A percentile compares a stretch with the other conserved stretches of the same genome.
Evolutionary conservation across 2,888 invertebrate species (phyloP).

Genomic region (Halocaridina rubra): DNA sequence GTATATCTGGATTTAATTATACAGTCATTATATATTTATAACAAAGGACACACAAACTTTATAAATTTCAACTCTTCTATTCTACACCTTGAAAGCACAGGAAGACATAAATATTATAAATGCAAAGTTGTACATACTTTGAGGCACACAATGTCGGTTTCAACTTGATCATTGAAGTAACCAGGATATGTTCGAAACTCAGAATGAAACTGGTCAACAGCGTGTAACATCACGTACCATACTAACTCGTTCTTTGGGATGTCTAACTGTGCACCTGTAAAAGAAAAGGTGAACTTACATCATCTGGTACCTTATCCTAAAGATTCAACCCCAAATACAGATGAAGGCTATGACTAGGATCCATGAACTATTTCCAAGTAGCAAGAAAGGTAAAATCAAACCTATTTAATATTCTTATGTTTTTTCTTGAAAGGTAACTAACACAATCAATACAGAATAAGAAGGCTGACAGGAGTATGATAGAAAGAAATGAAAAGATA

Average conservation of each 20-base stretch:
- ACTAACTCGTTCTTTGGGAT: conserved; percentile 88
- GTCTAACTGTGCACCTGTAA: conserved; percentile 78
- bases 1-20: too few species aligned
- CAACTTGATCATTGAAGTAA: conserved; percentile 84
- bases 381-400: background rate
- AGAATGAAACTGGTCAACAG: conserved; percentile 87
- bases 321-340: background rate
- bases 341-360: background rate
- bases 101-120: too few species aligned
- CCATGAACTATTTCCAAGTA: background rate
- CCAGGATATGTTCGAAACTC: conserved; percentile 93
- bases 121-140: conserved; percentile 74
- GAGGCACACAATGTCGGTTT: conserved; percentile 88
- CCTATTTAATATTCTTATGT: background rate
- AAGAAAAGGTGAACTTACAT: conserved; percentile 64
- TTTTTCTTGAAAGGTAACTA: background rate
- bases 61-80: too few species aligned
- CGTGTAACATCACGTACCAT: conserved; percentile 89
- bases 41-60: too few species aligned
- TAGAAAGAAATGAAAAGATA: too few species aligned
- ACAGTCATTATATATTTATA: too few species aligned
- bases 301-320: background rate
- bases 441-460: background rate
- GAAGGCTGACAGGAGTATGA: background rate
- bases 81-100: too few species aligned